Evolutionary conservation across 2,797 vertebrate species (phyloP), one percentile per base, ranked within the genome.

Genomic region (Xiphorhynchus erythropygius): DNA sequence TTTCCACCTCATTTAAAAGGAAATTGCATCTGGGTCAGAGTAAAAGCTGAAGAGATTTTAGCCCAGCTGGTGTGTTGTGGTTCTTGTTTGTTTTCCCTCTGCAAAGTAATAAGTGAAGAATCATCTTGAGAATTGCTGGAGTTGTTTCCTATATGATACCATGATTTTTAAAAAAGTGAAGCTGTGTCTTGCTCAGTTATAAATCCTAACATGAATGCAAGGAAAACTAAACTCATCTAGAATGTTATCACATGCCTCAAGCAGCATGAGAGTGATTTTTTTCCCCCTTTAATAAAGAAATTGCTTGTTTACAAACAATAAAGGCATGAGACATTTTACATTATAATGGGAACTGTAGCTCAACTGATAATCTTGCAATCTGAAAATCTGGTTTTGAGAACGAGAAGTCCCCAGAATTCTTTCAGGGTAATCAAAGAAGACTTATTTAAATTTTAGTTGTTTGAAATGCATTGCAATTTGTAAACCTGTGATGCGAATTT

Each of bases 21-120:
- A 77, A 90, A 83, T 78, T 94, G 25, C n/a, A 59, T 80, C 56
- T 87, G 28, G 67, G 46, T 89, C 84, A 78, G 49, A 57, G 62
- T 44, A 50, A 89, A 96, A 83, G 11, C 81, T 84, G 89, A 77
- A 57, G 71, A 92, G 57, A 89, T 92, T 94, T 78, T 68, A 89
- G 70, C 18, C 65, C 67, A 88, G 42, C 50, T 93, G 68, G 22
- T 79, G 9, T 46, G 27, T 69, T 83, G 60, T 55, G 47, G 39
- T 10, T 83, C 76, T 89, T 92, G 33, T 89, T 96, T 93, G 44
- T 77, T 96, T 70, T 67, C 46, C 32, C 53, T 57, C 32, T 4
- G 2, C 39, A 85, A 89, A 88, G 24, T 47, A 94, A 55, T 85
- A 87, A 92, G 44, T 49, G 50, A 59, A 70, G 64, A 69, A 92